Conservation (phyloP, 2,888 invertebrate species). For the Lysandra bellargus region DNA sequence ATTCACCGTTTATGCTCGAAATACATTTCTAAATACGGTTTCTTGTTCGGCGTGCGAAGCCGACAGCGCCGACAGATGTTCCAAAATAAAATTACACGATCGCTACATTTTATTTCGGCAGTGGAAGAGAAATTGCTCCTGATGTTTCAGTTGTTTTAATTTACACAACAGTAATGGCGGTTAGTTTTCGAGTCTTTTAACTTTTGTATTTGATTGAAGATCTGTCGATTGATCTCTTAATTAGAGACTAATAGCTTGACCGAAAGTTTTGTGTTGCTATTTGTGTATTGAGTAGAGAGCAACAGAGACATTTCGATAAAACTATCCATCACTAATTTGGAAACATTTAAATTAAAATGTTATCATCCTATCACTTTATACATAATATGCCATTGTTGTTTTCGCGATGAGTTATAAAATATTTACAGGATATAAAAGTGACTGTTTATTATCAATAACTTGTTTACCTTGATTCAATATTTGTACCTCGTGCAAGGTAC, state of each 20-base stretch:
- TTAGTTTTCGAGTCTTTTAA: background rate
- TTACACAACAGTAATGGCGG: background rate
- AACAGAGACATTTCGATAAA: too few species aligned
- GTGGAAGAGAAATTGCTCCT: background rate
- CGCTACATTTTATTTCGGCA: slow-evolving; percentile 15
- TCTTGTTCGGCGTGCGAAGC: slow-evolving; percentile 31
- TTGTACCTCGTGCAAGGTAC: background rate
- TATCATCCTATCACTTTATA: background rate
- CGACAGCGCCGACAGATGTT: slow-evolving; percentile 25
- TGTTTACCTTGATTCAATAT: background rate
- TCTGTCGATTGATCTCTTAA: too few species aligned
- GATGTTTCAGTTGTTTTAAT: background rate
- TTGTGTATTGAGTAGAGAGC: too few species aligned
- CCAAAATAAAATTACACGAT: slow-evolving; percentile 27
- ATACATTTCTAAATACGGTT: slow-evolving; percentile 33
- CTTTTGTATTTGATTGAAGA: too few species aligned
- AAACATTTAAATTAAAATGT: too few species aligned
- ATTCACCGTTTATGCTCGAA: slow-evolving; percentile 32
- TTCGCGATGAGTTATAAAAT: background rate
- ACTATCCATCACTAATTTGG: too few species aligned
- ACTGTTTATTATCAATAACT: background rate
- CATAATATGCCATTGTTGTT: background rate
- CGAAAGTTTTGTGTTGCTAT: too few species aligned
- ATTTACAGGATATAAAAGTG: background rate
- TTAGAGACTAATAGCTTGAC: too few species aligned